Evolutionary conservation across 2,888 invertebrate species (phyloP), one percentile per base, ranked within the genome.

Genomic region (Hirtodrosophila confusa): DNA sequence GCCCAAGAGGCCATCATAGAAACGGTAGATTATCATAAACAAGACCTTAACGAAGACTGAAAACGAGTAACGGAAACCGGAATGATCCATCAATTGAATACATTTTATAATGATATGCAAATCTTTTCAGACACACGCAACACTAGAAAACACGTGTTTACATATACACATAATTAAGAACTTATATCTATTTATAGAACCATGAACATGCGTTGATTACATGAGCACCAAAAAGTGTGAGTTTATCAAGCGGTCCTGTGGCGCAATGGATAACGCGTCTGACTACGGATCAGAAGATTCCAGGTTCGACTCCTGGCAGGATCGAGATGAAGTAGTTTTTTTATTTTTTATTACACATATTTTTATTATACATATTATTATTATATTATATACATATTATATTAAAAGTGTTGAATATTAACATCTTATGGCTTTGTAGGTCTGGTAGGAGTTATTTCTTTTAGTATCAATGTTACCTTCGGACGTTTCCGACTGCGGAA

Each of bases 281-380:
- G 90, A 90, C 90, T 89, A 90, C 90, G 89, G 90, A 90, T 90
- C 90, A 90, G 90, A 90, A 90, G 90, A 90, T 90, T 90, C 90
- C 90, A 90, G 90, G 90, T 90, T 90, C 90, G 89, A 90, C 90
- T 90, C 90, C 90, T 89, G 89, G 89, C 89, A 89, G 89, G 89
- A 88, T 89, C 89, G 89, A 41, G 51, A 11, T 3, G 35, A 9
- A 10, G 4, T 7, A 0, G 1, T 37, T 63, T 51, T 61, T 36
- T 37, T 63, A 49, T 61, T 33, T 3, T 12, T 27, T 29, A 5
- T 35, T 41, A 29, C 51, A 1, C 10, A 0, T 31, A 29, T 10
- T 4, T 41, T 35, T n/a, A n/a, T n/a, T n/a, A n/a, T n/a, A n/a
- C n/a, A n/a, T n/a, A n/a, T n/a, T n/a, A n/a, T n/a, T n/a, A n/a